These are phyloP conservation scores for Oophaga sylvatica DNA, from an alignment of 2,797 vertebrate genomes.

Conservation along the genomic window DNA sequence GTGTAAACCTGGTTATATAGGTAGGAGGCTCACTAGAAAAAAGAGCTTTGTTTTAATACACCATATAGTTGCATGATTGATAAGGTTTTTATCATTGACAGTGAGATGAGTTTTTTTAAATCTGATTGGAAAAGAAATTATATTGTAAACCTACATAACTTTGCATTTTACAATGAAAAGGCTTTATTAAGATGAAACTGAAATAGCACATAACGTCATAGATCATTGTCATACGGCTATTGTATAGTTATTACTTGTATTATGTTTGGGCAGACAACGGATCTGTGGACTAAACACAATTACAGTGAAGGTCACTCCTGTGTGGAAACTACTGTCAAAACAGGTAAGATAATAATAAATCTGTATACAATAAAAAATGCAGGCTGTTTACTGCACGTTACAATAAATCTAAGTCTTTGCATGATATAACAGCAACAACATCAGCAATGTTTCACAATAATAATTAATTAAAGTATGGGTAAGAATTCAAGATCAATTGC, in stretches of 20 bases:
- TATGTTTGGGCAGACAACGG: conserved; percentile 66
- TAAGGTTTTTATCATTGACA: too few species aligned
- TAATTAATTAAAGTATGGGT: too few species aligned
- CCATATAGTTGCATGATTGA: too few species aligned
- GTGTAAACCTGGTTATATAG: too few species aligned
- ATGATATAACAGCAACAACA: too few species aligned
- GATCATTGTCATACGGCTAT: not conserved
- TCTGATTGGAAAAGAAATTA: not conserved
- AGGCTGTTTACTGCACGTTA: too few species aligned
- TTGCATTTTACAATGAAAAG: not conserved
- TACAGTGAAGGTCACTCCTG: conserved; percentile 72
- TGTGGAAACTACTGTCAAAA: conserved; percentile 81
- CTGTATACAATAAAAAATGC: not conserved
- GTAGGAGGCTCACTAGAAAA: too few species aligned
- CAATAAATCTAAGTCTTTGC: too few species aligned
- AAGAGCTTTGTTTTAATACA: too few species aligned
- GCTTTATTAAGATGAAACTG: not conserved
- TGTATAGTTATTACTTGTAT: not conserved
- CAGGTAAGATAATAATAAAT: conserved; percentile 72
- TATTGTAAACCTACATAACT: not conserved
- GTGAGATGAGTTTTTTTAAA: too few species aligned
- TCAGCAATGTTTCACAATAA: too few species aligned
- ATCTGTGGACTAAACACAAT: conserved; percentile 74
- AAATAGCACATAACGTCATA: not conserved
- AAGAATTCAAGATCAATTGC: too few species aligned